Evolutionary conservation across 2,888 invertebrate species (phyloP), one percentile per base, ranked within the genome.

Genomic region (Eumacrocentrus americanus): DNA sequence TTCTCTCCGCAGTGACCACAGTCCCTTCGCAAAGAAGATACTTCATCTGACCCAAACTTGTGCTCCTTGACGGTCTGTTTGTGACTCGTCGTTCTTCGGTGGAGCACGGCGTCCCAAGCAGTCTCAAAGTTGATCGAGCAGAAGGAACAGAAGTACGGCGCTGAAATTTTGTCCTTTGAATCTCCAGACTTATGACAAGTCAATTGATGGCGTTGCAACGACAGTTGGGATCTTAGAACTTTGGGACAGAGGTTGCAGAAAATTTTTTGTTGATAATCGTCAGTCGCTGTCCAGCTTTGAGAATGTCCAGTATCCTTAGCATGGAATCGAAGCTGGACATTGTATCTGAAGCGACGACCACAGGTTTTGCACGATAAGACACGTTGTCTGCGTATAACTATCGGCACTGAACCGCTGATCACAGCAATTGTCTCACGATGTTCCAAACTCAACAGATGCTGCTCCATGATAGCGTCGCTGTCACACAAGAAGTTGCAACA

Each of bases 341-440:
- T 94, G 72, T 89, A 90, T 12, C 88, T 84, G 75, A 94, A 95
- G 35, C 84, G 82, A 71, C 86, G 83, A 7, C 78, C 76, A 76
- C 95, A 95, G 16, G 85, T 85, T 1, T 80, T 81, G 76, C 95
- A 95, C 62, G 82, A 80, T 3, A 91, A 77, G 0, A 84, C 82
- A 1, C 84, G 83, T 61, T 88, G 87, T 72, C 89, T 89, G 64
- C 89, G 85, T 60, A 93, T 89, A 25, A 89, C 86, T 50, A 92
- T 89, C 1, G 93, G 92, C 73, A 92, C 90, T 0, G 92, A 92
- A 70, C 90, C 85, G 74, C 92, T 92, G 64, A 93, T 89, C 12
- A 88, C 89, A 2, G 88, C 84, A 0, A 91, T 85, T 0, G 91
- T 88, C 76, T 92, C 91, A 42, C 84, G 84, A 76, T 93, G 93